phyloP scores from a whole-genome alignment of 2,888 invertebrate genomes.

The Eristalis pertinax region DNA sequence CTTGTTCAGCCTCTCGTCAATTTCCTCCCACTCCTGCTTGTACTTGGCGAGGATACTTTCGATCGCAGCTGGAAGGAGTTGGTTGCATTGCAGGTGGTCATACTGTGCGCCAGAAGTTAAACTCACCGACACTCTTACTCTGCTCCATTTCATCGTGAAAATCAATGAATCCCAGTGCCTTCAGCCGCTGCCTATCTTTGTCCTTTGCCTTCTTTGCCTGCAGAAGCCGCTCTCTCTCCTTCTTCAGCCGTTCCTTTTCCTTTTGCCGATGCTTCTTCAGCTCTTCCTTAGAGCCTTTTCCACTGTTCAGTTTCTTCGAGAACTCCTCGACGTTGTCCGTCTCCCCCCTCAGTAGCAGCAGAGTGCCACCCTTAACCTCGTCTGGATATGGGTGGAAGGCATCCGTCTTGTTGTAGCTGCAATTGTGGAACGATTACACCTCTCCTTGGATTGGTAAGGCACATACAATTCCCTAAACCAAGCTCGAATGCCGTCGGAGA shows the following conservation, averaged over 20 bases:
- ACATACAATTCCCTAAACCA: conserved; percentile 87
- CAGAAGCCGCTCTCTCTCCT: conserved; percentile 74
- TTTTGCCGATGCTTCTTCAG: conserved; percentile 76
- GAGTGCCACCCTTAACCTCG: conserved; percentile 82
- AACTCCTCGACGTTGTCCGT: conserved; percentile 81
- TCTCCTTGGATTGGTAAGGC: not conserved
- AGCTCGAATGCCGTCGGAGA: conserved; percentile 87
- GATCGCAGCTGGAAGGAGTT: conserved; percentile 73
- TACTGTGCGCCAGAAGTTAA: not conserved
- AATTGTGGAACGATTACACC: not conserved
- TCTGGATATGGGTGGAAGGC: conserved; percentile 83
- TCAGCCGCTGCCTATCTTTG: conserved; percentile 76
- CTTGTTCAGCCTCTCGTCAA: conserved; percentile 79
- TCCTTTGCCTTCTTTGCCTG: conserved; percentile 75
- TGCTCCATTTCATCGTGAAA: conserved; percentile 73
- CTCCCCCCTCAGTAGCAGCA: conserved; percentile 81
- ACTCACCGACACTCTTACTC: conserved; percentile 76
- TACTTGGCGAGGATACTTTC: conserved; percentile 76
- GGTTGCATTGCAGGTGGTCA: not conserved
- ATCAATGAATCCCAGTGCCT: conserved; percentile 75
- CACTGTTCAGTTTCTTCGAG: conserved; percentile 74
- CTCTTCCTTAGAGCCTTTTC: conserved; percentile 77
- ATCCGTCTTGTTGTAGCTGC: conserved; percentile 76
- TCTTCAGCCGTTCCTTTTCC: conserved; percentile 73
- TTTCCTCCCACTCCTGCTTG: conserved; percentile 77